Conservation (phyloP, 1,140 invertebrate species). For the Riptortus pedestris region DNA sequence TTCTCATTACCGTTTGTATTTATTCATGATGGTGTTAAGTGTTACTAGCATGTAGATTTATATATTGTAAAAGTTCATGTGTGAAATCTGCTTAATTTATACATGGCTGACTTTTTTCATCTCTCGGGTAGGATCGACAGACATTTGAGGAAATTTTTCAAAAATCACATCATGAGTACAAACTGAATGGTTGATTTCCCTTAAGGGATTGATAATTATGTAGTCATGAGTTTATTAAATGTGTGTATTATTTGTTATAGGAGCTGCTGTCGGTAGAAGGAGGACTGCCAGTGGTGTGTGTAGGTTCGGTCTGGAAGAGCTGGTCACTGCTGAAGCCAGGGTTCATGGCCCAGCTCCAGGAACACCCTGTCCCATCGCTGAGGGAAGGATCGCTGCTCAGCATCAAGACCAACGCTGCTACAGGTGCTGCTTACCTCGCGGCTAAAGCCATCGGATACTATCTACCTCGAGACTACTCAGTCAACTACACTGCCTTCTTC, state of each 20-base stretch:
- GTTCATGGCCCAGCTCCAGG: conserved; percentile 48
- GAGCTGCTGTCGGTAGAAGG: conserved; percentile 43
- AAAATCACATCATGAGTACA: no score
- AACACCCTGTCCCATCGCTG: conserved; percentile 18
- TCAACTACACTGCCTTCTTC: conserved; percentile 44
- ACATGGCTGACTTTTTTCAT: no score
- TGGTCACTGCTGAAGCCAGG: conserved; percentile 70
- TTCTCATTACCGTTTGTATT: no score
- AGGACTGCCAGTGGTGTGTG: conserved; percentile 74
- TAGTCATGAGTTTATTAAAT: no score
- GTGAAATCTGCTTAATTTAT: no score
- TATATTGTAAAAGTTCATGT: no score
- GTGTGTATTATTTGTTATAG: background rate
- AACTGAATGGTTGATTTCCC: no score
- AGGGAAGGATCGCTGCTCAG: conserved; percentile 51
- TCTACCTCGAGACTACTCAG: conserved; percentile 43
- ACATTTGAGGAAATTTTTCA: no score
- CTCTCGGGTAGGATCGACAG: no score
- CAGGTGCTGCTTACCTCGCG: conserved; percentile 65
- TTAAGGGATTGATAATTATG: no score
- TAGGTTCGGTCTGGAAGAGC: conserved; percentile 92
- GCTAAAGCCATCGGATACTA: conserved; percentile 46
- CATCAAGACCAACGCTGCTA: conserved; percentile 50
- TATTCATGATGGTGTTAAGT: no score
- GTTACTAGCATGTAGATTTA: no score